Conservation (phyloP, 2,888 invertebrate species). For the Aelia acuminata region DNA sequence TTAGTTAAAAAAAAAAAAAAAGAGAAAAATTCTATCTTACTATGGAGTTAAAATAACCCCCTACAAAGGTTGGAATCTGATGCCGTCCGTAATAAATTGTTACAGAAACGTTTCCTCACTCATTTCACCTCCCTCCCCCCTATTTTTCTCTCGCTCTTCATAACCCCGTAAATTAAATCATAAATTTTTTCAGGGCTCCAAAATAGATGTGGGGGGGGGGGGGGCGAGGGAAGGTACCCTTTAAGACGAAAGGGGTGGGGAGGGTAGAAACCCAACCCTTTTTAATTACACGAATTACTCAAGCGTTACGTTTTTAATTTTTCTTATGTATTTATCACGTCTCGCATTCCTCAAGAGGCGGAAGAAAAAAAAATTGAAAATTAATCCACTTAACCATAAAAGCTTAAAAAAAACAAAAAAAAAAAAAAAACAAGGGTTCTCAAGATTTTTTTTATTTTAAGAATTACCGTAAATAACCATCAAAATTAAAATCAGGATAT, state of each 20-base stretch:
- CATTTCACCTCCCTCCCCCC: background rate
- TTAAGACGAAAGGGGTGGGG: background rate
- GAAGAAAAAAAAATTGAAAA: conserved; percentile 45
- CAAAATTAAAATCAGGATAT: background rate
- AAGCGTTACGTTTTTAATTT: conserved; percentile 45
- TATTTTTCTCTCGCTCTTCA: background rate
- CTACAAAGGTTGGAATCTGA: background rate
- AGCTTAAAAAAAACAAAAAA: background rate
- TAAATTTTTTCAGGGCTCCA: background rate
- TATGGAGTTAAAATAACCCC: conserved; percentile 19
- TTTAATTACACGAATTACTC: conserved; percentile 47
- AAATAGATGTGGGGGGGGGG: background rate
- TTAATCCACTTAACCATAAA: conserved; percentile 46
- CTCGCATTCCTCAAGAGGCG: conserved; percentile 43
- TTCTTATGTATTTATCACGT: conserved; percentile 46
- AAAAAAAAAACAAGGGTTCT: background rate
- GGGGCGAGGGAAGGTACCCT: background rate
- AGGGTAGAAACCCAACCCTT: background rate
- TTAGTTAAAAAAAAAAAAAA: background rate
- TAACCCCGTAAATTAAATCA: conserved; percentile 45
- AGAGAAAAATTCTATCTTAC: background rate
- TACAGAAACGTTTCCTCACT: background rate
- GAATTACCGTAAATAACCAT: background rate
- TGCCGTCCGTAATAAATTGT: background rate
- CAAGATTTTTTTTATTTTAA: background rate